Conservation (phyloP, 1,140 invertebrate genomes). For the Cydia fagiglandana region DNA sequence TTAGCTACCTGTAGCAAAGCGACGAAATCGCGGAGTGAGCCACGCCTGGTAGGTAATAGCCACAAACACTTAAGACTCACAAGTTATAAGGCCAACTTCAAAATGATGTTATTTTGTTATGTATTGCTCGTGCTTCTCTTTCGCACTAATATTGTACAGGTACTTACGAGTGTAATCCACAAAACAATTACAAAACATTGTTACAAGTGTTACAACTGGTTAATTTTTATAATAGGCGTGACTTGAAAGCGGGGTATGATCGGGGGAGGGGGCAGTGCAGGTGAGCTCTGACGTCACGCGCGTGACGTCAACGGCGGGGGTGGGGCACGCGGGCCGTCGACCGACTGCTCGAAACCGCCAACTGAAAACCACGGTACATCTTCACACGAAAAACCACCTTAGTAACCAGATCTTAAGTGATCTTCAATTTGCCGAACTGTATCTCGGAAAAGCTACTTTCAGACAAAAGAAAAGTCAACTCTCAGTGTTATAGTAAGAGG, state of each 20-base stretch:
- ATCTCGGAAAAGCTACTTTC: not conserved
- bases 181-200: not conserved
- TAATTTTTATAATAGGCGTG: not conserved
- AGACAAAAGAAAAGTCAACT: conserved; percentile 8
- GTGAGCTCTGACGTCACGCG: conserved; percentile 62
- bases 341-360: conserved; percentile 30
- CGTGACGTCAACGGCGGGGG: conserved; percentile 67
- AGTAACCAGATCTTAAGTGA: not conserved
- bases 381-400: not conserved
- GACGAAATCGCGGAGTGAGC: too few species aligned
- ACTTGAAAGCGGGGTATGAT: conserved; percentile 30
- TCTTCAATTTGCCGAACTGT: not conserved
- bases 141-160: too few species aligned
- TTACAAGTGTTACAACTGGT: not conserved
- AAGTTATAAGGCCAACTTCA: too few species aligned
- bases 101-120: too few species aligned
- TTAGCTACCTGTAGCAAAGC: too few species aligned
- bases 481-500: conserved; percentile 21
- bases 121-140: too few species aligned
- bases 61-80: too few species aligned
- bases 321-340: conserved; percentile 55
- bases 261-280: conserved; percentile 42
- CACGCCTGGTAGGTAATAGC: too few species aligned
- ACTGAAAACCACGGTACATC: not conserved
- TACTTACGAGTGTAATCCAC: too few species aligned